phyloP scores from a whole-genome alignment of 1,140 invertebrate species.

The Ceratitis capitata region DNA sequence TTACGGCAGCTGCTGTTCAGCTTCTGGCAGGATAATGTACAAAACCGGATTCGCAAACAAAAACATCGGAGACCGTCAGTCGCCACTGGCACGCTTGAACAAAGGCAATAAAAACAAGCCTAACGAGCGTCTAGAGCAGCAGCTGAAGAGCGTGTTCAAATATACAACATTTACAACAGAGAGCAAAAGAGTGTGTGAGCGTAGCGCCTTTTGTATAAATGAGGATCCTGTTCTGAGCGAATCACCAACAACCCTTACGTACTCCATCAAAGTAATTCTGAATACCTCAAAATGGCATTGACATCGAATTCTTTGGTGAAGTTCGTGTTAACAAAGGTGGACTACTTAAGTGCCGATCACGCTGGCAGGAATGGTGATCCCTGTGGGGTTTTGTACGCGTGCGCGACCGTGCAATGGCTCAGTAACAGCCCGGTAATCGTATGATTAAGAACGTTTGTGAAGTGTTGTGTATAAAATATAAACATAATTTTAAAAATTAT shows the following conservation, averaged over 20 bases:
- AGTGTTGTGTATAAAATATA: not conserved
- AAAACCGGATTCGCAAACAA: constrained; percentile 55
- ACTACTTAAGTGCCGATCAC: constrained; percentile 1
- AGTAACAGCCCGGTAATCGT: constrained; percentile 54
- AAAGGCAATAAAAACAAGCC: not conserved
- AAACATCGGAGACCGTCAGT: constrained; percentile 6
- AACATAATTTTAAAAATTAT: not conserved
- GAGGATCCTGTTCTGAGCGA: not conserved
- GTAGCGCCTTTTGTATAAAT: not conserved
- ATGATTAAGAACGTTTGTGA: constrained; percentile 37
- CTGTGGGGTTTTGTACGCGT: constrained; percentile 53
- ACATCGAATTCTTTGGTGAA: not conserved
- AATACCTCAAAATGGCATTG: not conserved
- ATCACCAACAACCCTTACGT: constrained; percentile 1
- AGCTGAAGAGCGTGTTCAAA: not conserved
- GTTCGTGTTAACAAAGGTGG: constrained; percentile 1
- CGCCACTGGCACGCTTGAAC: not conserved
- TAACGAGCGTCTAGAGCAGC: not conserved
- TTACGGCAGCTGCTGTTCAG: constrained; percentile 51
- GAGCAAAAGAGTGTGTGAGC: not conserved
- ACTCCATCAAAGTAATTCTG: not conserved
- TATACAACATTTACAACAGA: not conserved
- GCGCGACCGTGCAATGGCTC: constrained; percentile 51
- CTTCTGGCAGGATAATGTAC: constrained; percentile 43
- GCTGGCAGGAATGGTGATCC: not conserved